A percentile compares a stretch with the other conserved stretches of the same genome.
Conservation (phyloP, 2,888 invertebrate species). For the Callimorpha dominula region DNA sequence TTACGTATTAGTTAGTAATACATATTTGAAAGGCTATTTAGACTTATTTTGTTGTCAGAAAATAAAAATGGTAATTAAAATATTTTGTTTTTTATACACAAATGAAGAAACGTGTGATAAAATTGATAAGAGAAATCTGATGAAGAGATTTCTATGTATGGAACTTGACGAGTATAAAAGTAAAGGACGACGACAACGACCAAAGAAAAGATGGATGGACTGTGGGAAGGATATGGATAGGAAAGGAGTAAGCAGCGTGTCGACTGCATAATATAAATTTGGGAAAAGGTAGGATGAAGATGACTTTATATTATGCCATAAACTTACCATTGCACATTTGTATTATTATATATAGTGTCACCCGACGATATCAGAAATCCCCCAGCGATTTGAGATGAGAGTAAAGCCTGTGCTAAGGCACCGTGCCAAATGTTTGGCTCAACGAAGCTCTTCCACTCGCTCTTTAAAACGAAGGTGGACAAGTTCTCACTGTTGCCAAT, state of each 20-base stretch:
- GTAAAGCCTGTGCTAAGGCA: constrained; percentile 69
- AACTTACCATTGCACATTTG: constrained; percentile 74
- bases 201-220: no score
- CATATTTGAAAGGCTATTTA: no score
- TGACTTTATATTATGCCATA: not conserved
- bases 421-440: constrained; percentile 70
- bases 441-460: constrained; percentile 64
- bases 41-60: no score
- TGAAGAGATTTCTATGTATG: no score
- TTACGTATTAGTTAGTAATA: no score
- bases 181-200: not conserved
- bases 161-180: no score
- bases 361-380: constrained; percentile 74
- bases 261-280: no score
- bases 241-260: no score
- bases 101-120: no score
- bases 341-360: constrained; percentile 69
- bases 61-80: no score
- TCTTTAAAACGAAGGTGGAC: constrained; percentile 42
- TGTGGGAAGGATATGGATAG: not conserved
- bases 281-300: not conserved
- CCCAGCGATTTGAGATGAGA: constrained; percentile 72
- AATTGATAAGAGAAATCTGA: no score
- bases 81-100: no score
- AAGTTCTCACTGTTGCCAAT: constrained; percentile 58